A percentile compares a stretch with the other conserved stretches of the same genome.
phyloP scores from a whole-genome alignment of 2,888 invertebrate species.

The Sericinus montela region DNA sequence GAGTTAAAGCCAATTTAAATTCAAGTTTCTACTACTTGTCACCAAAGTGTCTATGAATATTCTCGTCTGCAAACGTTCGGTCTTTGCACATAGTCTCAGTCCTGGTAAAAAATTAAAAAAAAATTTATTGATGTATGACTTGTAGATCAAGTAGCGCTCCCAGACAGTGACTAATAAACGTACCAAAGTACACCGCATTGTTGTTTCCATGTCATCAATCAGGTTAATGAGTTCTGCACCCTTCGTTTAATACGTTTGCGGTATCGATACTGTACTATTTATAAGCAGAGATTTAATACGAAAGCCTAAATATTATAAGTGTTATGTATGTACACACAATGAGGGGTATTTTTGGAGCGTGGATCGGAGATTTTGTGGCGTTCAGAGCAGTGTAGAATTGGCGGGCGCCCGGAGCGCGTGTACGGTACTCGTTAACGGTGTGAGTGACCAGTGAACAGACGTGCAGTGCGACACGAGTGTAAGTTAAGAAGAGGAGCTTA shows the following conservation, averaged over 20 bases:
- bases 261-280: slow-evolving; percentile 41
- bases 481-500: slow-evolving; percentile 59
- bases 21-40: too few relatives aligned
- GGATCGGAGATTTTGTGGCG: slow-evolving; percentile 45
- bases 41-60: not conserved
- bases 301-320: slow-evolving; percentile 64
- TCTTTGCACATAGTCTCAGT: not conserved
- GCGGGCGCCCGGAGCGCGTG: slow-evolving; percentile 52
- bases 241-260: slow-evolving; percentile 30
- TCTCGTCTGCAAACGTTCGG: not conserved
- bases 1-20: too few relatives aligned
- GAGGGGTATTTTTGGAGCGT: slow-evolving; percentile 66
- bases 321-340: slow-evolving; percentile 69
- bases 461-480: slow-evolving; percentile 49
- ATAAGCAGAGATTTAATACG: slow-evolving; percentile 64
- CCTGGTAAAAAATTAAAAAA: not conserved
- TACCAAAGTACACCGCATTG: not conserved
- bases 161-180: not conserved
- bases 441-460: slow-evolving; percentile 42
- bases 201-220: slow-evolving; percentile 34
- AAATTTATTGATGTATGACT: not conserved
- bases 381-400: slow-evolving; percentile 49
- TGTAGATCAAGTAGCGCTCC: not conserved
- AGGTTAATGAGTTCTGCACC: slow-evolving; percentile 42
- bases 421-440: slow-evolving; percentile 38